Percentiles rank a stretch among this genome's conserved stretches.
These are phyloP conservation scores for Fabriciana adippe DNA, from an alignment of 2,888 invertebrate species.

Conservation along the genomic window DNA sequence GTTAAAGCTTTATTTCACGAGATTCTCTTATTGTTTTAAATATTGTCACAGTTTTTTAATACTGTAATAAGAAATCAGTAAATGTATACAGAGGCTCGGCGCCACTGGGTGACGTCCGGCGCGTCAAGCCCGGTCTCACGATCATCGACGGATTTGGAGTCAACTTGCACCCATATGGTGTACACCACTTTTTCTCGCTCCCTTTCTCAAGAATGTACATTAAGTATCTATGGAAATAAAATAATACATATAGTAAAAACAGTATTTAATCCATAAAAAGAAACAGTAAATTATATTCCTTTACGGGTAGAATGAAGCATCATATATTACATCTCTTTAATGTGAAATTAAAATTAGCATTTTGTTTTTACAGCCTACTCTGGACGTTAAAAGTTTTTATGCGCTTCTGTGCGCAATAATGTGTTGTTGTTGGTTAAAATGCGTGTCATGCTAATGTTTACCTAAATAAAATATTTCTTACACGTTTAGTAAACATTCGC, in stretches of 20 bases:
- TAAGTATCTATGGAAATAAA: slow-evolving; percentile 37
- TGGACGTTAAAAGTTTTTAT: slow-evolving; percentile 31
- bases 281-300: slow-evolving; percentile 39
- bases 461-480: slow-evolving; percentile 14
- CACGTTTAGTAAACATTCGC: slow-evolving; percentile 9
- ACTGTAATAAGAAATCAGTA: slow-evolving; percentile 13
- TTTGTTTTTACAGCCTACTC: slow-evolving; percentile 32
- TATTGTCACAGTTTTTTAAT: background rate
- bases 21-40: background rate
- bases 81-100: slow-evolving; percentile 30
- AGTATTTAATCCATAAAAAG: slow-evolving; percentile 41
- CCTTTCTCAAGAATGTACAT: slow-evolving; percentile 39
- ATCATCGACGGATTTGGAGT: slow-evolving; percentile 43
- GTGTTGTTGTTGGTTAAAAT: slow-evolving; percentile 3
- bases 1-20: background rate
- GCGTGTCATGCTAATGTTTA: slow-evolving; percentile 19
- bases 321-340: slow-evolving; percentile 27
- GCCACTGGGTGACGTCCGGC: slow-evolving; percentile 36
- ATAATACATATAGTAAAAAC: slow-evolving; percentile 43
- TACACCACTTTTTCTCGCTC: slow-evolving; percentile 44
- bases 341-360: slow-evolving; percentile 28
- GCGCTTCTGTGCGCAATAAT: slow-evolving; percentile 11
- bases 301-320: slow-evolving; percentile 35
- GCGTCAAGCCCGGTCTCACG: slow-evolving; percentile 38
- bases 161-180: slow-evolving; percentile 43